A percentile compares a stretch with the other conserved stretches of the same genome.
These are phyloP conservation scores for Netelia inedita DNA, from an alignment of 2,888 invertebrate species.

Conservation along the genomic window DNA sequence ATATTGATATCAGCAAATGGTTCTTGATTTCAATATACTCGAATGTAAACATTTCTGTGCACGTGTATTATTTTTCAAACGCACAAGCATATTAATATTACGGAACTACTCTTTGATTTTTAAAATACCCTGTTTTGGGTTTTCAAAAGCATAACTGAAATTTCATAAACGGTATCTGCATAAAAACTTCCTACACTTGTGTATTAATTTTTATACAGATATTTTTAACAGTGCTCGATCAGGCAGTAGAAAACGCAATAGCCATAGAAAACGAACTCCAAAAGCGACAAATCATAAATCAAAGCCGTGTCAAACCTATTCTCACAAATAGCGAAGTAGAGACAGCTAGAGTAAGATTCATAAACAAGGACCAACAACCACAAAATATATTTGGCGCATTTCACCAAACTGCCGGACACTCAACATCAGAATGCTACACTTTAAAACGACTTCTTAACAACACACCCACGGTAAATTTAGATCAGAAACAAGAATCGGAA, in stretches of 20 bases:
- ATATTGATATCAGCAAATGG: neutral
- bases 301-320: neutral
- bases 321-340: neutral
- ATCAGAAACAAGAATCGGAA: neutral
- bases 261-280: neutral
- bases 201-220: too few relatives aligned
- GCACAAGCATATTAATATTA: too few relatives aligned
- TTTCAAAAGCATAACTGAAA: too few relatives aligned
- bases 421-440: neutral
- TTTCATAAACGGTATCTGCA: too few relatives aligned
- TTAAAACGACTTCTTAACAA: neutral
- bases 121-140: too few relatives aligned
- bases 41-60: conserved; percentile 65
- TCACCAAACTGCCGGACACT: neutral
- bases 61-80: conserved; percentile 6
- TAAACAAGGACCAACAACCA: neutral
- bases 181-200: too few relatives aligned
- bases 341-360: neutral
- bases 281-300: neutral
- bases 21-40: conserved; percentile 60
- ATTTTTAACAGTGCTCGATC: neutral
- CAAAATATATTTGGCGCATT: neutral
- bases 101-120: too few relatives aligned
- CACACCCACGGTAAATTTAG: neutral
- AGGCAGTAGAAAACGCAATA: neutral